Conservation (phyloP, 1,140 invertebrate species). For the Heterodera schachtii region DNA sequence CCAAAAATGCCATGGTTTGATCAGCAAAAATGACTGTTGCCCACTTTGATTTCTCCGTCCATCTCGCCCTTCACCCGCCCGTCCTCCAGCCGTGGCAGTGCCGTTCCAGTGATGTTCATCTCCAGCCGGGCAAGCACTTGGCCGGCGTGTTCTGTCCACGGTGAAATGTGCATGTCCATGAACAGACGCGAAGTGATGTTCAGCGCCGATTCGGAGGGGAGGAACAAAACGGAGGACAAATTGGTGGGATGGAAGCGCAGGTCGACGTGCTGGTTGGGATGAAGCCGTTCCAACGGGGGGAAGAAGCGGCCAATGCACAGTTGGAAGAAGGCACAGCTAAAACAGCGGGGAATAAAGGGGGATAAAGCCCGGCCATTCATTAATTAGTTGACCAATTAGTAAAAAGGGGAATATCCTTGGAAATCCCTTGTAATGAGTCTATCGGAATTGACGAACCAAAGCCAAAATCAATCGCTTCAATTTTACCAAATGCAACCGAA, state of each 20-base stretch:
- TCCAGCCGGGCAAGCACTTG: slow-evolving; percentile 44
- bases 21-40: not conserved
- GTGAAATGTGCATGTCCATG: slow-evolving; percentile 48
- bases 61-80: slow-evolving; percentile 25
- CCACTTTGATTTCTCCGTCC: slow-evolving; percentile 32
- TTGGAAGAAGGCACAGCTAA: slow-evolving; percentile 47
- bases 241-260: slow-evolving; percentile 41
- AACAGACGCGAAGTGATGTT: slow-evolving; percentile 35
- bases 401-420: too few relatives aligned
- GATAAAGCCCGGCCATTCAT: not conserved
- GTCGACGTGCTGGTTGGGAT: slow-evolving; percentile 48
- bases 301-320: slow-evolving; percentile 52
- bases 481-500: too few relatives aligned
- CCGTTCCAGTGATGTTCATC: slow-evolving; percentile 25
- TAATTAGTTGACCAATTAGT: not conserved
- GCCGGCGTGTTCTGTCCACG: slow-evolving; percentile 30
- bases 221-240: slow-evolving; percentile 28
- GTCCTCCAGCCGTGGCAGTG: not conserved
- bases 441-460: too few relatives aligned
- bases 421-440: too few relatives aligned
- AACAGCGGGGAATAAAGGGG: slow-evolving; percentile 1
- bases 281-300: slow-evolving; percentile 9
- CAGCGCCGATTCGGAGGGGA: not conserved
- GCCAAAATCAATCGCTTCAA: too few relatives aligned
- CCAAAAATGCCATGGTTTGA: not conserved